phyloP scores from a whole-genome alignment of 2,113 vertebrate genomes.

The Lamprologus sp. region DNA sequence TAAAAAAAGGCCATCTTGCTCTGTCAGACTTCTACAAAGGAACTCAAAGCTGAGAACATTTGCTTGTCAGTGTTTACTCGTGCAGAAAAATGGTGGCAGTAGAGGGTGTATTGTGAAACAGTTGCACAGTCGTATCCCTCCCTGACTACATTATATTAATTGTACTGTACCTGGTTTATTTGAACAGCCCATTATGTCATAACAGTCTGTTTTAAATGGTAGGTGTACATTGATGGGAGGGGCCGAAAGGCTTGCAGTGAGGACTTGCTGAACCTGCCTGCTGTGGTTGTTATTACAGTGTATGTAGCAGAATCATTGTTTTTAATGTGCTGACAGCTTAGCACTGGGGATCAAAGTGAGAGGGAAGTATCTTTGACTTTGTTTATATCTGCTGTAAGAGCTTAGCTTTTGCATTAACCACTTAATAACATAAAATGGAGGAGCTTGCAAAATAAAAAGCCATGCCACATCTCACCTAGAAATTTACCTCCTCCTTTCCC shows the following conservation, averaged over 20 bases:
- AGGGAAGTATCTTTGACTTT: not conserved
- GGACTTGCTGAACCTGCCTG: conserved; percentile 37
- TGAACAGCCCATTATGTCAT: not conserved
- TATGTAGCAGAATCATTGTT: not conserved
- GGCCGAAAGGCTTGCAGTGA: not conserved
- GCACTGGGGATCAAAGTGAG: not conserved
- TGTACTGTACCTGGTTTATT: not conserved
- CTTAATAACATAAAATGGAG: not conserved
- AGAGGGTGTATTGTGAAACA: not conserved
- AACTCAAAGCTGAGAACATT: not conserved
- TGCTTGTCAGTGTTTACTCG: not conserved
- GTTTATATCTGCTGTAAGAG: not conserved
- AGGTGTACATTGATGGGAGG: not conserved
- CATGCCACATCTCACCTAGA: not conserved
- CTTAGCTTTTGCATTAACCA: not conserved
- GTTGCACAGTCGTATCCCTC: not conserved
- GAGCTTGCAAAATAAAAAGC: not conserved
- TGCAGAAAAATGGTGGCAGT: not conserved
- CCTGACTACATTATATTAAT: not conserved
- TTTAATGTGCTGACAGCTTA: not conserved
- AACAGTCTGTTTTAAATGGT: not conserved
- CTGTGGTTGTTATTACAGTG: not conserved
- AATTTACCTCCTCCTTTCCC: not conserved
- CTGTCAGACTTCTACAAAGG: not conserved
- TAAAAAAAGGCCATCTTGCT: not conserved